Percentiles rank a stretch among this genome's conserved stretches.
phyloP scores from a whole-genome alignment of 2,888 invertebrate genomes.

The Drosophila histrio region DNA sequence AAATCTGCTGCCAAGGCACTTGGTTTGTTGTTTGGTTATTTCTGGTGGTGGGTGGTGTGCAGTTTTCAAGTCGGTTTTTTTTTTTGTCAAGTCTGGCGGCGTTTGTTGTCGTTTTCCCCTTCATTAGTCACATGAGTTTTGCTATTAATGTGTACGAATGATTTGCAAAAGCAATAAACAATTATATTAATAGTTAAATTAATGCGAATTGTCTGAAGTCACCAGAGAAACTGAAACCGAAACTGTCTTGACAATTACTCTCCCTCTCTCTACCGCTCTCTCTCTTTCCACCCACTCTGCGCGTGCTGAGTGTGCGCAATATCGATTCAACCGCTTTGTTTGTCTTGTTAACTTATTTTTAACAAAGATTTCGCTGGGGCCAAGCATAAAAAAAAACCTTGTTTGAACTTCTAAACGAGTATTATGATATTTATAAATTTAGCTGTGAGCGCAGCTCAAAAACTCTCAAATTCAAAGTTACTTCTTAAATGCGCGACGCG shows the following conservation, averaged over 20 bases:
- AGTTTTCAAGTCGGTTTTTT: conserved; percentile 7
- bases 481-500: conserved; percentile 52
- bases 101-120: conserved; percentile 12
- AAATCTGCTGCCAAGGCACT: conserved; percentile 61
- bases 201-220: conserved; percentile 64
- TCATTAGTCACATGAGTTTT: conserved; percentile 46
- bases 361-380: conserved; percentile 4
- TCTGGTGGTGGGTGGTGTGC: conserved; percentile 16
- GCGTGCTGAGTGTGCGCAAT: conserved; percentile 54
- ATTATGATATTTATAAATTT: conserved; percentile 54
- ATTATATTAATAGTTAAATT: conserved; percentile 65
- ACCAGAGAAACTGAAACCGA: conserved; percentile 59
- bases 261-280: conserved; percentile 7
- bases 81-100: conserved; percentile 2
- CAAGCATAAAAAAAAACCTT: conserved; percentile 29
- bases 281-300: conserved; percentile 49
- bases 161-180: conserved; percentile 35
- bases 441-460: conserved; percentile 53
- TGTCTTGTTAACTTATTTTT: conserved; percentile 22
- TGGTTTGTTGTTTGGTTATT: conserved; percentile 21
- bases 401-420: conserved; percentile 53
- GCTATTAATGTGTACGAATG: conserved; percentile 14
- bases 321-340: conserved; percentile 18
- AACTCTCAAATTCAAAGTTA: conserved; percentile 37
- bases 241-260: conserved; percentile 31